Evolutionary conservation across 2,113 vertebrate genomes (phyloP), one percentile per base, ranked within the genome.

Genomic region (Speoplatyrhinus poulsoni): DNA sequence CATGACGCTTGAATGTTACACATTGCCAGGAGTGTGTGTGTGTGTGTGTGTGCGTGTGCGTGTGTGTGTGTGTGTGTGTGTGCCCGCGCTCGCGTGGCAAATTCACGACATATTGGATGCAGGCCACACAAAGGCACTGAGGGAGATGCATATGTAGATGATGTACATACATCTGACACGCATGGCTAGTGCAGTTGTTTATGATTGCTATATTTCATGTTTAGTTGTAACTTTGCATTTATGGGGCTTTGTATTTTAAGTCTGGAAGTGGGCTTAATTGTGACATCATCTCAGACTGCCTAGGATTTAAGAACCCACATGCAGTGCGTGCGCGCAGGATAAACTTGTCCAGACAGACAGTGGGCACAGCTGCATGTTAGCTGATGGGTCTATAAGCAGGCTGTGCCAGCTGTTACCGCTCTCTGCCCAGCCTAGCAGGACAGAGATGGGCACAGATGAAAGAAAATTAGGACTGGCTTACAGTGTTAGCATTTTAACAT

Each of bases 31-130:
- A 75, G 76, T 11, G 12, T 52, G 60, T 10, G 47, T 60, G 56
- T 56, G 48, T 68, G 59, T 36, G 55, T 19, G 54, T 56, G 54
- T 26, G 54, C 19, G 17, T 56, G 46, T 80, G 46, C 72, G 65
- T 41, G 55, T 26, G 55, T 57, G 55, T 16, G 10, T 12, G 48
- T 2, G 15, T 12, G 62, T 67, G n/a, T n/a, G n/a, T n/a, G n/a
- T n/a, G n/a, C n/a, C n/a, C n/a, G n/a, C 32, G 15, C 62, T 75
- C 70, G 49, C 33, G 71, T 81, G 73, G 73, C 53, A 36, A 75
- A 67, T 50, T 26, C 50, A 17, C n/a, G 17, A 36, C 36, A 12
- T 33, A 8, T 41, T 8, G 36, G 7, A 12, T 60, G 55, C 62
- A 62, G 58, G 67, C 66, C 73, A 62, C 46, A 55, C 15, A 46